Percentiles rank a stretch among this genome's conserved stretches.
Conservation (phyloP, 2,113 vertebrate genomes). For the Psammodynastes pulverulentus region DNA sequence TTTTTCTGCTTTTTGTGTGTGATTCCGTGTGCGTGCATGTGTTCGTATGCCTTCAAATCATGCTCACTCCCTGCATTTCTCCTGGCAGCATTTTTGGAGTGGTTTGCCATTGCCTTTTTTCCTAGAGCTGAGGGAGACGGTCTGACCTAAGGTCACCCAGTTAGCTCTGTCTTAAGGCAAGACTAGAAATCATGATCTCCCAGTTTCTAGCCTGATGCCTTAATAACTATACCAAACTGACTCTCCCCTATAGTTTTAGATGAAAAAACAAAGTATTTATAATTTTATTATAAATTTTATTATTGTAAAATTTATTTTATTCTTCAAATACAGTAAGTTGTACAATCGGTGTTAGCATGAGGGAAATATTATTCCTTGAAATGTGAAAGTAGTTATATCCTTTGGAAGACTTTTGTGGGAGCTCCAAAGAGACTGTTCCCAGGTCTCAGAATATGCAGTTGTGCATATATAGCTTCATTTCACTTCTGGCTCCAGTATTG, state of each 20-base stretch:
- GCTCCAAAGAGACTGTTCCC: background rate
- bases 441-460: background rate
- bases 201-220: background rate
- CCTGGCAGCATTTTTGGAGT: background rate
- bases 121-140: background rate
- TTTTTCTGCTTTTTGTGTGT: background rate
- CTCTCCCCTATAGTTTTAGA: background rate
- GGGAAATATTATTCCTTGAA: background rate
- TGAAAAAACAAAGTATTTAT: background rate
- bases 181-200: background rate
- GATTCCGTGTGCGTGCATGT: background rate
- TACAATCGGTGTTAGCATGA: background rate
- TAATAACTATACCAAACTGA: background rate
- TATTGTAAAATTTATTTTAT: background rate
- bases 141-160: background rate
- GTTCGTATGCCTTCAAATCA: background rate
- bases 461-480: background rate
- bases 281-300: background rate
- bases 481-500: background rate
- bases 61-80: background rate
- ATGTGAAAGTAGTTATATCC: background rate
- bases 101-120: background rate
- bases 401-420: background rate
- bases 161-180: background rate
- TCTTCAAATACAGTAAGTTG: background rate